These are phyloP conservation scores for Sebastolobus alascanus DNA, from an alignment of 2,797 vertebrate species.

Conservation along the genomic window DNA sequence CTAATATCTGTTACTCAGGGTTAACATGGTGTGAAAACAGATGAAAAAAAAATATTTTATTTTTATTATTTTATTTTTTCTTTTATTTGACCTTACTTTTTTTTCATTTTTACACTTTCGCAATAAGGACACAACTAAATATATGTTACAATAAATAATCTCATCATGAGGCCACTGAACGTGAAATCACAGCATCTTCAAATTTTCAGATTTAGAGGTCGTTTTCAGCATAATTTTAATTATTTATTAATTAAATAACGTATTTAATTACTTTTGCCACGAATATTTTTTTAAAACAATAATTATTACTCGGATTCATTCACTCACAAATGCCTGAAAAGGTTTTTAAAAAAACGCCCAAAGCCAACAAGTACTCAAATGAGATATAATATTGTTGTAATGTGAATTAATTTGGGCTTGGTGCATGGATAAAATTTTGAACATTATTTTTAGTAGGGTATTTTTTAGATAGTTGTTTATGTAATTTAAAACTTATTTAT, in stretches of 20 bases:
- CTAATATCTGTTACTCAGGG: background rate
- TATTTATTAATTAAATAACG: background rate
- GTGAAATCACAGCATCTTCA: background rate
- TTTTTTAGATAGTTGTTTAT: background rate
- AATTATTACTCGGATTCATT: background rate
- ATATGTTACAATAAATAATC: background rate
- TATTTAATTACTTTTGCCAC: background rate
- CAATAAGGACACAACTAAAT: too few species aligned
- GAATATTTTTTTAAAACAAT: background rate
- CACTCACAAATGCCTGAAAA: background rate
- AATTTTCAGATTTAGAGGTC: accelerated
- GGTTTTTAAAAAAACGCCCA: background rate
- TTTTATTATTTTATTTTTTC: too few species aligned
- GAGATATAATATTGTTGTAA: background rate
- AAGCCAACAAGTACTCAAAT: background rate
- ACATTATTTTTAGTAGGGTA: background rate
- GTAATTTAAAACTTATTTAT: background rate
- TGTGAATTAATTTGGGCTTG: background rate
- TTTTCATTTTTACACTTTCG: background rate
- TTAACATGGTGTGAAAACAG: background rate
- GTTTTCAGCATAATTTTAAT: background rate
- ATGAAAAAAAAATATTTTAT: background rate
- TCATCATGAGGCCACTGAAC: background rate
- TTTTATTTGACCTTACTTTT: too few species aligned
- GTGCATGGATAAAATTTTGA: background rate